Conservation (phyloP, 2,888 invertebrate genomes). For the Cheilosia soror region DNA sequence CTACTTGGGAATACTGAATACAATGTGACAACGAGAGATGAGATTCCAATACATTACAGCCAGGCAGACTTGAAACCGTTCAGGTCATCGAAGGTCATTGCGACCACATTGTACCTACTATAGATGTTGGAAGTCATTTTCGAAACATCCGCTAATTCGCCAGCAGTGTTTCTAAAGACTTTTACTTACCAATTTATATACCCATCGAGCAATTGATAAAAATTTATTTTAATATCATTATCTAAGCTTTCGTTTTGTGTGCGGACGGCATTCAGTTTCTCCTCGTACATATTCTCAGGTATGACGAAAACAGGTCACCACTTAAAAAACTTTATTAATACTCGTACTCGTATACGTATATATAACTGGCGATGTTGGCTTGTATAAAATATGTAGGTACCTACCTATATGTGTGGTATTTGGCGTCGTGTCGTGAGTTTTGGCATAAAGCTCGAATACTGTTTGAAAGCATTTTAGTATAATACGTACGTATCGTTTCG, state of each 20-base stretch:
- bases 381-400: neutral
- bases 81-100: slow-evolving; percentile 64
- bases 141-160: slow-evolving; percentile 23
- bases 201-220: slow-evolving; percentile 38
- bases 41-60: slow-evolving; percentile 33
- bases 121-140: slow-evolving; percentile 14
- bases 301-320: slow-evolving; percentile 75
- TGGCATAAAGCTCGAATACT: slow-evolving; percentile 60
- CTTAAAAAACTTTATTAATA: slow-evolving; percentile 66
- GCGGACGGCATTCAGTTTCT: slow-evolving; percentile 15
- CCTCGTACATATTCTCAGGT: slow-evolving; percentile 63
- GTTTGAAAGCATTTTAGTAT: slow-evolving; percentile 34
- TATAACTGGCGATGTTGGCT: slow-evolving; percentile 27
- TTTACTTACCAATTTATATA: neutral
- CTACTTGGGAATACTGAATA: slow-evolving; percentile 1
- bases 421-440: slow-evolving; percentile 51
- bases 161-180: neutral
- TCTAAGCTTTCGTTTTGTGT: slow-evolving; percentile 68
- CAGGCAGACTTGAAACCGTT: slow-evolving; percentile 28
- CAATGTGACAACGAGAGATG: slow-evolving; percentile 65
- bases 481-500: neutral
- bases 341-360: slow-evolving; percentile 13
- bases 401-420: slow-evolving; percentile 34
- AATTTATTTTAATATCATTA: slow-evolving; percentile 61
- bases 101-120: neutral